phyloP scores from a whole-genome alignment of 35 echinoderm and acorn worm genomes.

The Heliocidaris erythrogramma region DNA sequence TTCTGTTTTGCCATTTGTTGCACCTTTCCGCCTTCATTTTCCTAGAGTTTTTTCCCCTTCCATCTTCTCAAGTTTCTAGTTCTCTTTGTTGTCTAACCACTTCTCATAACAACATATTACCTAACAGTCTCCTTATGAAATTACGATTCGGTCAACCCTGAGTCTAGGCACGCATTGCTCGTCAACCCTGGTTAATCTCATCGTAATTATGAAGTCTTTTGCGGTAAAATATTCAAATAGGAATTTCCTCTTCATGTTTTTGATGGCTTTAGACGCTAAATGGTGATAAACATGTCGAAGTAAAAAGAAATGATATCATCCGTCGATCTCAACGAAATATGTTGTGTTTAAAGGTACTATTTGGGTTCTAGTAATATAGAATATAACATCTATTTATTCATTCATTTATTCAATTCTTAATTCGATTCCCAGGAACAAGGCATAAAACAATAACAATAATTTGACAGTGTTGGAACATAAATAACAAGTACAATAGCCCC shows the following conservation, averaged over 20 bases:
- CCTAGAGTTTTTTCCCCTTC: background rate
- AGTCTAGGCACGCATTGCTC: background rate
- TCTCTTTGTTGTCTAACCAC: background rate
- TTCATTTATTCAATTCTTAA: too few species aligned
- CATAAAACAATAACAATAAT: too few species aligned
- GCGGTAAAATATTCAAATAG: background rate
- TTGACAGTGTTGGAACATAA: too few species aligned
- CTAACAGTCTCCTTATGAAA: too few species aligned
- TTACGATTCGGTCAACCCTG: background rate
- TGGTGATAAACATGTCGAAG: background rate
- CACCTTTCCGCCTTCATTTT: too few species aligned
- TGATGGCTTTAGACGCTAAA: background rate
- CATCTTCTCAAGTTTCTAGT: background rate
- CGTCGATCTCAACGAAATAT: background rate
- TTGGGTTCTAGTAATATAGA: background rate
- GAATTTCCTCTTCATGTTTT: background rate
- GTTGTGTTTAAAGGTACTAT: background rate
- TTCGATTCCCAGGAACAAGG: too few species aligned
- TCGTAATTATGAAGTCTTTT: background rate
- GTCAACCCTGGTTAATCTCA: background rate
- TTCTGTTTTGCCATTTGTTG: too few species aligned
- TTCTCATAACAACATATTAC: background rate
- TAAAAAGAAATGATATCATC: background rate
- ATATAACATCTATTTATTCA: background rate
- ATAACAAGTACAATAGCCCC: too few species aligned